A percentile compares a stretch with the other conserved stretches of the same genome.
phyloP scores from a whole-genome alignment of 1,140 invertebrate genomes.

The Meloidogyne chitwoodi region DNA sequence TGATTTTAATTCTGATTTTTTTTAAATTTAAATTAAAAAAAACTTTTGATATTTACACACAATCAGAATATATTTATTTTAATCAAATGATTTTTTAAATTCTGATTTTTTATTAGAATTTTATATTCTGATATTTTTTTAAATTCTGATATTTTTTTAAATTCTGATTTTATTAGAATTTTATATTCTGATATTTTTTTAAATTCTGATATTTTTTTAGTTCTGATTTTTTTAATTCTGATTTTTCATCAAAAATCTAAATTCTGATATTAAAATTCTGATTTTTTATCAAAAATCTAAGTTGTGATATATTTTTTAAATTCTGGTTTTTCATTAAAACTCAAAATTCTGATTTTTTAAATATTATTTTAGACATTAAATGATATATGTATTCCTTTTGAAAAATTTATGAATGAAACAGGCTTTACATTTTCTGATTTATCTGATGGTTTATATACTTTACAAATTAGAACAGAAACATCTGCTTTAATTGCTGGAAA shows the following conservation, averaged over 20 bases:
- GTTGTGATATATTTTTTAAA: no score
- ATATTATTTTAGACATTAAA: slow-evolving; percentile 44
- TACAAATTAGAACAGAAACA: slow-evolving; percentile 74
- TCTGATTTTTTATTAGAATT: no score
- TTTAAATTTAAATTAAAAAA: no score
- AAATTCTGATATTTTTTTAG: no score
- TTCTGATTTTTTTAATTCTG: neutral
- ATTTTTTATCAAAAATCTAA: no score
- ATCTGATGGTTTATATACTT: slow-evolving; percentile 77
- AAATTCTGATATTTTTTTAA: neutral
- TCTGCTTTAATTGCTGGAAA: slow-evolving; percentile 71
- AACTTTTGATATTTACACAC: no score
- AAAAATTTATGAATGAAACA: slow-evolving; percentile 28
- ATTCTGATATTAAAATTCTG: neutral
- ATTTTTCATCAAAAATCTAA: neutral
- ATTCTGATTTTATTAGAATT: neutral
- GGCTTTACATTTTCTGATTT: slow-evolving; percentile 62
- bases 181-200: neutral
- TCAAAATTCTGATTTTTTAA: neutral
- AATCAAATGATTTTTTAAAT: no score
- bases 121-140: no score
- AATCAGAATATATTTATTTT: neutral
- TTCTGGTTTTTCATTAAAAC: neutral
- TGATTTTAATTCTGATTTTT: no score
- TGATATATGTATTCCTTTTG: slow-evolving; percentile 25